Base-by-base conservation (phyloP, 2,888 invertebrate species). In the Stenolophus ochropezus region DNA sequence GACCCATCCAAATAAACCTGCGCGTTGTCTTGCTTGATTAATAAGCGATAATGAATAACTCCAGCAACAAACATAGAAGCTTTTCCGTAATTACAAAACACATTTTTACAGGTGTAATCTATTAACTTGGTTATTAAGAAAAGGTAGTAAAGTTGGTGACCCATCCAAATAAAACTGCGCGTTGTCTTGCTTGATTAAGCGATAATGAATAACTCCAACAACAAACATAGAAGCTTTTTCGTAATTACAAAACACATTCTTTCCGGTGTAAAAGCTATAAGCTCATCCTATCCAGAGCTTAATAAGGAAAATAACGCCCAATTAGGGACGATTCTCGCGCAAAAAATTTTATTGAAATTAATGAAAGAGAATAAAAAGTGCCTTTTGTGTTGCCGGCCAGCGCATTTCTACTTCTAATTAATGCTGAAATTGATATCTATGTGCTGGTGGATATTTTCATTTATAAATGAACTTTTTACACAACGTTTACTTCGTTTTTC, bases 321-420 rank as follows among this genome's bases (percentile, higher is more conserved):
- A 78, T 78, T 78, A 65, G 51, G 11, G 65, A 58, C 56, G 56
- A 56, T 56, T 11, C 56, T 20, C 56, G 42, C 42, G 42, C 69
- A 21, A 77, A 58, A 49, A 51, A 23, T 23, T 33, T 77, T 77
- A 78, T 78, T 78, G 61, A 78, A 78, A 78, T 78, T 78, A 78
- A 78, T 78, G 78, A 78, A 78, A 65, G 65, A 21, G 61, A 78
- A 65, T 65, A 58, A 47, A 78, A 47, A 65, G 53, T 2, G 47
- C n/a, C 47, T 49, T 61, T 65, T 78, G 23, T 49, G 25, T 47
- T 23, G 14, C 14, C n/a, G n/a, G 61, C n/a, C 61, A 61, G 25
- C n/a, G 21, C 11, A 20, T 20, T 58, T 14, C 61, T 25, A 61
- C 4, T 61, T 61, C 61, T 61, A 61, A 61, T 61, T 61, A 61